Evolutionary conservation across 2,797 vertebrate genomes (phyloP), one percentile per base, ranked within the genome.

Genomic region (Hydrolagus colliei): DNA sequence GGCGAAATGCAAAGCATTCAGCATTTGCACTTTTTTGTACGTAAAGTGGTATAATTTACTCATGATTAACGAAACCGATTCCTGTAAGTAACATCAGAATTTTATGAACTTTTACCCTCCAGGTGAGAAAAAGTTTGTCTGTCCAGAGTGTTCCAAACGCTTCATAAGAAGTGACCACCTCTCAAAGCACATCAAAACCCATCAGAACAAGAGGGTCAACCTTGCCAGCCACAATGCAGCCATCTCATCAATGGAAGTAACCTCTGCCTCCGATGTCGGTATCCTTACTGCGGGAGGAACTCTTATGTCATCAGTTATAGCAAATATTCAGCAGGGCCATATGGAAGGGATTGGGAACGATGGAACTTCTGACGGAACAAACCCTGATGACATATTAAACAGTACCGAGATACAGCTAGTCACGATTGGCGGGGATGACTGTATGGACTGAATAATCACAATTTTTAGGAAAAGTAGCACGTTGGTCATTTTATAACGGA

Each of bases 91-190:
- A 52, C 41, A 52, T 52, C 41, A 3, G 2, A 52, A 52, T 52
- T 52, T 52, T 52, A 3, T 52, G 41, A 52, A 52, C 41, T 52
- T 71, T 35, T 35, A 35, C 65, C 4, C 16, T 41, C 90, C 93
- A 99, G 98, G 98, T 90, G 98, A 99, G 93, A 99, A 99, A 95
- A 99, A 99, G 92, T 99, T 99, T 92, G 97, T 98, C 90, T 99
- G 98, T 93, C 96, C 96, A 3, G 97, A 99, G 94, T 99, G 98
- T 93, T 98, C 97, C 90, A 99, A 99, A 92, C 96, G 98, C 88
- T 99, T 99, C 92, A 99, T 99, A 98, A 96, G 98, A 92, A 99
- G 98, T 91, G 98, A 99, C 91, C 98, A 99, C 91, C 96, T 99
- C 95, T 97, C 98, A 91, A 99, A 99, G 95, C 98, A 99, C 93